Percentiles rank a stretch among this genome's conserved stretches.
phyloP scores from a whole-genome alignment of 2,113 vertebrate genomes.

The Leptobrachium leishanense region DNA sequence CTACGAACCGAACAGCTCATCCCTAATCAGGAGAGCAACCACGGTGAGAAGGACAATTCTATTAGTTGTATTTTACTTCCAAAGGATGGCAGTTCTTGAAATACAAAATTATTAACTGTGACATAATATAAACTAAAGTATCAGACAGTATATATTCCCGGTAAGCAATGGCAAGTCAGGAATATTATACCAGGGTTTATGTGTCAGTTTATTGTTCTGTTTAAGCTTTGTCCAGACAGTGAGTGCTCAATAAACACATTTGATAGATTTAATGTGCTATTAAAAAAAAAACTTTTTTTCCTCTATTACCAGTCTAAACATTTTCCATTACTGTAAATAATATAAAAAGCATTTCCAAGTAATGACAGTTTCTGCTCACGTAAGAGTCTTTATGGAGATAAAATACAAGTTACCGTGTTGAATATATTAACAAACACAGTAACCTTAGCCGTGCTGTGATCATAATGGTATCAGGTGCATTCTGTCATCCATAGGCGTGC shows the following conservation, averaged over 20 bases:
- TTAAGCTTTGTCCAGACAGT: not conserved
- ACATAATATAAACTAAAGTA: constrained; percentile 1
- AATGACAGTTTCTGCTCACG: too few relatives aligned
- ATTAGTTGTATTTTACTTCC: too few relatives aligned
- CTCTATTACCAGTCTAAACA: constrained; percentile 10
- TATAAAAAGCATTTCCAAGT: too few relatives aligned
- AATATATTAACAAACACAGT: too few relatives aligned
- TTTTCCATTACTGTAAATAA: not conserved
- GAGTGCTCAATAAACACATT: constrained; percentile 31
- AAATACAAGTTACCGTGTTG: too few relatives aligned
- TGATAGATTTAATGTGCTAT: constrained; percentile 9
- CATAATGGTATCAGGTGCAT: too few relatives aligned
- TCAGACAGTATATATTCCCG: not conserved
- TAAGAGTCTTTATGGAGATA: too few relatives aligned
- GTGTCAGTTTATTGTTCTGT: constrained; percentile 9
- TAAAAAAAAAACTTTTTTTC: not conserved
- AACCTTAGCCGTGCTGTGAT: too few relatives aligned
- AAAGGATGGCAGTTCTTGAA: not conserved
- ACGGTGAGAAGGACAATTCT: too few relatives aligned
- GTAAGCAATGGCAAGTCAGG: not conserved
- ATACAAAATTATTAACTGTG: not conserved
- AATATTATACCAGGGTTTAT: constrained; percentile 2
- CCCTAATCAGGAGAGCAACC: too few relatives aligned
- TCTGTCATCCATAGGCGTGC: too few relatives aligned
- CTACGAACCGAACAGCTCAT: too few relatives aligned